phyloP scores from a whole-genome alignment of 2,888 invertebrate genomes.

The Macaria liturata region DNA sequence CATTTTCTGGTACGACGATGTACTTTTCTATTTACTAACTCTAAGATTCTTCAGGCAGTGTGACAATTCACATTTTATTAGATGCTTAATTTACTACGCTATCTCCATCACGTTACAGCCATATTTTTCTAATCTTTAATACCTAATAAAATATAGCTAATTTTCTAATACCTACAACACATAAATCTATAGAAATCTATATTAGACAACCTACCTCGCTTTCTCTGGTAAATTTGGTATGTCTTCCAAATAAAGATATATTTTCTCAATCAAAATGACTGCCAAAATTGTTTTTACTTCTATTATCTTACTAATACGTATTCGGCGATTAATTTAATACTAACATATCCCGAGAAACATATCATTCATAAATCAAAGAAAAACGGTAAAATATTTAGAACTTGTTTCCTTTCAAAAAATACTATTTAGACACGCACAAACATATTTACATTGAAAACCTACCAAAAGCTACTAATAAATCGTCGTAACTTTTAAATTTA shows the following conservation, averaged over 20 bases:
- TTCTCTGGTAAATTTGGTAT: constrained; percentile 27
- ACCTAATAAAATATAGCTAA: background rate
- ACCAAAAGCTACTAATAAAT: constrained; percentile 3
- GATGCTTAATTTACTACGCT: constrained; percentile 42
- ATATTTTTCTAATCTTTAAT: constrained; percentile 18
- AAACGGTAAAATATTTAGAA: too few relatives aligned
- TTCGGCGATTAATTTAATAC: background rate
- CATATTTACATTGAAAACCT: constrained; percentile 5
- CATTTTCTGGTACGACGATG: constrained; percentile 11
- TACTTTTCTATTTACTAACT: background rate
- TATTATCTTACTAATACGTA: too few relatives aligned
- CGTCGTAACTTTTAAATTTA: constrained; percentile 19
- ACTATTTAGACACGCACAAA: constrained; percentile 24
- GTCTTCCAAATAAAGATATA: constrained; percentile 26
- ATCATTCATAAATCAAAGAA: constrained; percentile 38
- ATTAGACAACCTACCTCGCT: constrained; percentile 13
- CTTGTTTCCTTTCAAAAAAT: too few relatives aligned
- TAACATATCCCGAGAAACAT: constrained; percentile 58
- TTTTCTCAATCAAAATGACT: constrained; percentile 4
- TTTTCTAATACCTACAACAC: background rate
- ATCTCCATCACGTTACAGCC: constrained; percentile 26
- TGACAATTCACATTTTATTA: constrained; percentile 39
- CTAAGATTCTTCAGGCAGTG: constrained; percentile 37
- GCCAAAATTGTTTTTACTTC: background rate
- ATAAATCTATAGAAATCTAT: constrained; percentile 4